Evolutionary conservation across 2,113 vertebrate species (phyloP).

Genomic region (Cottus gobio): DNA sequence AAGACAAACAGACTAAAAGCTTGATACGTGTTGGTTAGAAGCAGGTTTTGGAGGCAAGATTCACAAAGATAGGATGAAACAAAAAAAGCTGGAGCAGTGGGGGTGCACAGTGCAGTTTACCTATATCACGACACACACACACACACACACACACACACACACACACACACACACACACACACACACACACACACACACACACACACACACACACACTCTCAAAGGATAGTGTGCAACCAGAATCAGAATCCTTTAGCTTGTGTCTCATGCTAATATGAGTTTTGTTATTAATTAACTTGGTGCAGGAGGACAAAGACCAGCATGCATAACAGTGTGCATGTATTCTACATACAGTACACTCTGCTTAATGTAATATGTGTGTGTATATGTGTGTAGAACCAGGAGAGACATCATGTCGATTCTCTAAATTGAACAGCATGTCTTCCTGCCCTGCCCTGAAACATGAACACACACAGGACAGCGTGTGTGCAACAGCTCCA

Average conservation of each 20-base stretch:
- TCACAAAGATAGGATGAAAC: neutral
- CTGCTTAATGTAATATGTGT: neutral
- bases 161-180: neutral
- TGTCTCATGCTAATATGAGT: neutral
- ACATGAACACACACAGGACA: constrained; percentile 36
- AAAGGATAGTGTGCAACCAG: neutral
- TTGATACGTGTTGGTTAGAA: neutral
- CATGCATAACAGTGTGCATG: neutral
- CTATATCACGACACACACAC: constrained; percentile 29
- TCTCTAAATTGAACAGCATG: constrained; percentile 47
- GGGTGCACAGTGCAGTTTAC: constrained; percentile 10
- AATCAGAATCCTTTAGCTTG: neutral
- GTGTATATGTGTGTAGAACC: constrained; percentile 1
- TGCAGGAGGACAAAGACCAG: neutral
- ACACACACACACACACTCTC: neutral
- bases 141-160: neutral
- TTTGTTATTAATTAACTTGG: neutral
- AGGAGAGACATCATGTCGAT: constrained; percentile 31
- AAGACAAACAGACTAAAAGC: neutral
- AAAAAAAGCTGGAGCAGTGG: constrained; percentile 16
- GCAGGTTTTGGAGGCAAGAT: neutral
- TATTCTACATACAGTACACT: constrained; percentile 2
- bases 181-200: constrained; percentile 1
- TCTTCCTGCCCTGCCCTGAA: constrained; percentile 17
- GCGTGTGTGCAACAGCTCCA: constrained; percentile 50